Conservation (phyloP, 1,140 invertebrate genomes). For the Thaumatotibia leucotreta region DNA sequence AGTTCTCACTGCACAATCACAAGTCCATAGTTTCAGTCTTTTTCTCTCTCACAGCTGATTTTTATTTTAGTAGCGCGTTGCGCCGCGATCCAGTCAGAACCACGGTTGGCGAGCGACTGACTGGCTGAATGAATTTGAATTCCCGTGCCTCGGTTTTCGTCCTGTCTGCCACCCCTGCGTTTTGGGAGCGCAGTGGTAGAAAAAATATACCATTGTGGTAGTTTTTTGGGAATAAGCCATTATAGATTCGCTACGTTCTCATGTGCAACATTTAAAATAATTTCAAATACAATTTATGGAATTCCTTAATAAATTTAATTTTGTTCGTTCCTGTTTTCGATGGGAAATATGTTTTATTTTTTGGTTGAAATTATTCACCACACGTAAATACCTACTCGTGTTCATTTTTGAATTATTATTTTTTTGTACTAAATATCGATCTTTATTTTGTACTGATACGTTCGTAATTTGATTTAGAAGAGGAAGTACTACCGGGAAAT, state of each 20-base stretch:
- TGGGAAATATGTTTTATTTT: too few relatives aligned
- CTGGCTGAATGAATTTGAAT: constrained; percentile 5
- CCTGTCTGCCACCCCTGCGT: constrained; percentile 23
- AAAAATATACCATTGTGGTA: constrained; percentile 32
- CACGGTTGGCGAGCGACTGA: constrained; percentile 28
- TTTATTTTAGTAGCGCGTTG: background rate
- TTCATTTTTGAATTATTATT: too few relatives aligned
- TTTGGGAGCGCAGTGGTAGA: constrained; percentile 17
- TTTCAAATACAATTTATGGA: background rate
- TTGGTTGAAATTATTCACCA: too few relatives aligned
- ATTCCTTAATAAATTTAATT: background rate
- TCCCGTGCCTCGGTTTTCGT: constrained; percentile 16
- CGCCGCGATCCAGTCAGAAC: background rate
- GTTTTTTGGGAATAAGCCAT: background rate
- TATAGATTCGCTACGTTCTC: too few relatives aligned
- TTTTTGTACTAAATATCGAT: too few relatives aligned
- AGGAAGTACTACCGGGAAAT: too few relatives aligned
- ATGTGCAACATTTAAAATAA: background rate
- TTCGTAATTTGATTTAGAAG: too few relatives aligned
- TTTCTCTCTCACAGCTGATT: constrained; percentile 27
- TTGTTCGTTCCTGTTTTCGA: too few relatives aligned
- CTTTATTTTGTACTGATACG: too few relatives aligned
- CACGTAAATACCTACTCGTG: too few relatives aligned
- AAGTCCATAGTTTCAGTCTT: constrained; percentile 39
- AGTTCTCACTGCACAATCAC: constrained; percentile 33